Evolutionary conservation across 2,888 invertebrate species (phyloP).

Genomic region (Neria commutata): DNA sequence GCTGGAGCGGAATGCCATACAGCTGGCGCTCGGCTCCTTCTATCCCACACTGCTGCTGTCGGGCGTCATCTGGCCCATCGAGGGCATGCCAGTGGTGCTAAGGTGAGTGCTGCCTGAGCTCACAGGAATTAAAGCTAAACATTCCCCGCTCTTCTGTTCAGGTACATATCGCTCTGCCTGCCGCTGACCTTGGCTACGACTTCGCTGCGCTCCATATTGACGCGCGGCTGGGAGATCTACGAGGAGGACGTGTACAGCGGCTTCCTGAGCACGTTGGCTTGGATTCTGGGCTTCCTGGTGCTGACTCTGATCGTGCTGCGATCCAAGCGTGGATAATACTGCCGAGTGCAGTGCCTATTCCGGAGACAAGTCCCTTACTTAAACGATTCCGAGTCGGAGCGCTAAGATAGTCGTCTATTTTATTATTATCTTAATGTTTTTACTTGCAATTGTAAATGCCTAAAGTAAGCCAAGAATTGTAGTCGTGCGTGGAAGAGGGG

Average conservation of each 20-base stretch:
- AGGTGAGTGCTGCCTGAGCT: slow-evolving; percentile 56
- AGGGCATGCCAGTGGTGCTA: slow-evolving; percentile 88
- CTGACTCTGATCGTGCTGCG: slow-evolving; percentile 81
- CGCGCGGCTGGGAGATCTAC: slow-evolving; percentile 83
- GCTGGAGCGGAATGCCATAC: slow-evolving; percentile 90
- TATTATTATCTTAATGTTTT: slow-evolving; percentile 10
- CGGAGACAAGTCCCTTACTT: slow-evolving; percentile 8
- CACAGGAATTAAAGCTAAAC: not conserved
- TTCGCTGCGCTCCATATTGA: slow-evolving; percentile 83
- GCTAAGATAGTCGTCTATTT: slow-evolving; percentile 26
- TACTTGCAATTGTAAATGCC: slow-evolving; percentile 29
- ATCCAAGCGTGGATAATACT: slow-evolving; percentile 75
- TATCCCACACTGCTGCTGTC: slow-evolving; percentile 91
- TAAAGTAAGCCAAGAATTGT: slow-evolving; percentile 34
- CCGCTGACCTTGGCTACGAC: slow-evolving; percentile 94
- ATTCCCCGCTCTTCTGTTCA: slow-evolving; percentile 36
- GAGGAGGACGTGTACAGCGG: slow-evolving; percentile 87
- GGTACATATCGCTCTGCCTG: slow-evolving; percentile 80
- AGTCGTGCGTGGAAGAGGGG: slow-evolving; percentile 33
- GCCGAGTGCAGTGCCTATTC: not conserved
- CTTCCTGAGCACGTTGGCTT: slow-evolving; percentile 81
- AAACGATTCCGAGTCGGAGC: slow-evolving; percentile 33
- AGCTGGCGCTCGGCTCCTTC: slow-evolving; percentile 90
- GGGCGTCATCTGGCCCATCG: slow-evolving; percentile 96
- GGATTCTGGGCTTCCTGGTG: slow-evolving; percentile 83